Conservation (phyloP, 2,797 vertebrate species). For the Anabacerthia variegaticeps region DNA sequence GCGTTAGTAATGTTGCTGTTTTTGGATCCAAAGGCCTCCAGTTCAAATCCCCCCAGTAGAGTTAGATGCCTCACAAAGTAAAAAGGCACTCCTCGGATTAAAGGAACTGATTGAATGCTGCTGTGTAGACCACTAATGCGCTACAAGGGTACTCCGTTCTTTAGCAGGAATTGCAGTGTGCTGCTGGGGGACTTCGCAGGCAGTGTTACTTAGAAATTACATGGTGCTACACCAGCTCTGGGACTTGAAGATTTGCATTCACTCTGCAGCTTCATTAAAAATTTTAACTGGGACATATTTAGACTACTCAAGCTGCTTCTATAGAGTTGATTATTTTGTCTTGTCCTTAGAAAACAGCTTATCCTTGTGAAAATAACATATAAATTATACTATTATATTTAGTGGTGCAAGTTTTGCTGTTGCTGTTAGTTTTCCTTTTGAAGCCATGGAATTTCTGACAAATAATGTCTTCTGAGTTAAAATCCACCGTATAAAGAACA, state of each 20-base stretch:
- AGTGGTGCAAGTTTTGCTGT: slow-evolving; percentile 42
- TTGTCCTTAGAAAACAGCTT: slow-evolving; percentile 66
- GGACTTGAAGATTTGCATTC: slow-evolving; percentile 66
- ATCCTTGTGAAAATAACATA: slow-evolving; percentile 58
- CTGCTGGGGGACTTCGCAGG: slow-evolving; percentile 29
- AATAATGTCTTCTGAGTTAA: not conserved
- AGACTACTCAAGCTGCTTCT: slow-evolving; percentile 49
- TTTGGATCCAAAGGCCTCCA: not conserved
- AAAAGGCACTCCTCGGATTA: not conserved
- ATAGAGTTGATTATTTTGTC: slow-evolving; percentile 57
- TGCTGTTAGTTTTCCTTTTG: slow-evolving; percentile 7
- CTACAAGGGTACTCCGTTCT: not conserved
- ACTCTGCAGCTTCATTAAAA: slow-evolving; percentile 62
- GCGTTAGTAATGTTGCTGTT: not conserved
- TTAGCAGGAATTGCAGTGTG: not conserved
- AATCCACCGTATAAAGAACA: not conserved
- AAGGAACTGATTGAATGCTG: not conserved
- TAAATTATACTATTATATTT: slow-evolving; percentile 60
- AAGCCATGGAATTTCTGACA: not conserved
- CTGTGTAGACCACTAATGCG: slow-evolving; percentile 3
- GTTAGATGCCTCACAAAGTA: not conserved
- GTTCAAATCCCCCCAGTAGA: not conserved
- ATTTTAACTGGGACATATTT: slow-evolving; percentile 68
- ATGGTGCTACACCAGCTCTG: slow-evolving; percentile 47
- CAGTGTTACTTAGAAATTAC: slow-evolving; percentile 20